Base-by-base conservation (phyloP, 2,797 vertebrate genomes). In the Chaetodon trifasciatus region DNA sequence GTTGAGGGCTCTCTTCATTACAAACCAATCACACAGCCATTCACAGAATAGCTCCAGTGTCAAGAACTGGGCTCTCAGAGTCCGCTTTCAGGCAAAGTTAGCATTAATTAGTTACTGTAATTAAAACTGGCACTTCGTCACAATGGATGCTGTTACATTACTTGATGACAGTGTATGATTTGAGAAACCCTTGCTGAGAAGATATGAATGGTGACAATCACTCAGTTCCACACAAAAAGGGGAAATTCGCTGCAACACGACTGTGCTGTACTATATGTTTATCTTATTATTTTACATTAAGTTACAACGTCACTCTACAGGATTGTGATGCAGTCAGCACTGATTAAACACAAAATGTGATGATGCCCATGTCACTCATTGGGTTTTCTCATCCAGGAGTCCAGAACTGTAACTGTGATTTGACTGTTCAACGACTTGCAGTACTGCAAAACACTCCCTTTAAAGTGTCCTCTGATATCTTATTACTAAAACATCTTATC, bases 1-100 rank as follows among this genome's bases (percentile, higher is more conserved):
- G 78, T 65, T 89, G 79, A 92, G 88, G 80, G 82, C 87, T 91
- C 89, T 92, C 80, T 84, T 89, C 87, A 86, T 91, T 85, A 89
- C 84, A 79, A 91, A 87, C 83, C 88, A 79, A 91, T 93, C 86
- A 86, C 62, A 73, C 66, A 81, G 74, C 64, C 82, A 85, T 90
- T 92, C 84, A 88, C 67, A 82, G 78, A 91, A 80, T 6, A 78
- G 83, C 76, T 74, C 78, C 79, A 49, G 67, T 83, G 82, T 91
- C 74, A 86, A 91, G 79, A 91, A 79, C 81, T 68, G 65, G 35
- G 63, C 84, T 75, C 74, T 88, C 77, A 24, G 55, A 89, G 62
- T 40, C 44, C 5, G 39, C 80, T 79, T 82, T 80, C 75, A 83
- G 37, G 74, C 17, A 83, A 86, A 76, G 56, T 71, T 79, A 55